phyloP scores from a whole-genome alignment of 2,888 invertebrate genomes.

The Synanthedon tipuliformis region DNA sequence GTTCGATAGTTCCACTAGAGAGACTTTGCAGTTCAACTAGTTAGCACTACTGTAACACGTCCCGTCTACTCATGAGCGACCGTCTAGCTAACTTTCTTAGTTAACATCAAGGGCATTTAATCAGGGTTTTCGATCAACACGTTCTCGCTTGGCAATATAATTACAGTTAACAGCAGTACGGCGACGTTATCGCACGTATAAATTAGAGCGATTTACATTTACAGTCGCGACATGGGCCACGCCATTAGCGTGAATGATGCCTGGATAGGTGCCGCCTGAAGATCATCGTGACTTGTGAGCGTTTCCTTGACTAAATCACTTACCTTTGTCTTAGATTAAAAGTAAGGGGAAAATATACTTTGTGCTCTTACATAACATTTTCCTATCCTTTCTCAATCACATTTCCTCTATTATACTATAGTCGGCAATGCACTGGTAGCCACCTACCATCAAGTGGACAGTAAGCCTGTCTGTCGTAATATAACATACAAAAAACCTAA shows the following conservation, averaged over 20 bases:
- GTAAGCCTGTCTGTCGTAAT: too few relatives aligned
- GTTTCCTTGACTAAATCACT: too few relatives aligned
- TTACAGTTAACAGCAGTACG: constrained; percentile 68
- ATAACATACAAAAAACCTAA: too few relatives aligned
- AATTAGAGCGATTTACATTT: constrained; percentile 70
- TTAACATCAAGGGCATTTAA: constrained; percentile 48
- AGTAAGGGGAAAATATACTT: too few relatives aligned
- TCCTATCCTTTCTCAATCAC: too few relatives aligned
- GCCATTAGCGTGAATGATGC: constrained; percentile 64
- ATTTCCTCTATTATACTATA: too few relatives aligned
- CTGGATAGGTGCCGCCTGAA: constrained; percentile 47
- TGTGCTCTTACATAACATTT: too few relatives aligned
- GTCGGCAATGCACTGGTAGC: too few relatives aligned
- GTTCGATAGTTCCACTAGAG: neutral
- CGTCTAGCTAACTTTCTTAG: constrained; percentile 35
- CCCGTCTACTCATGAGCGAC: neutral
- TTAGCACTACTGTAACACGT: neutral
- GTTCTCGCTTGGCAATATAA: constrained; percentile 68
- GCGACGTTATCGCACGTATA: constrained; percentile 68
- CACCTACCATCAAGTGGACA: too few relatives aligned
- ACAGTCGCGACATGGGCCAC: constrained; percentile 58
- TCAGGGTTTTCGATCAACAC: constrained; percentile 67
- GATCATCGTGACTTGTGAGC: constrained; percentile 23
- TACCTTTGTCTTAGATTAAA: too few relatives aligned
- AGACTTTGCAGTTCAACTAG: neutral